Conservation (phyloP, 2,113 vertebrate species). For the Heliornis fulica region DNA sequence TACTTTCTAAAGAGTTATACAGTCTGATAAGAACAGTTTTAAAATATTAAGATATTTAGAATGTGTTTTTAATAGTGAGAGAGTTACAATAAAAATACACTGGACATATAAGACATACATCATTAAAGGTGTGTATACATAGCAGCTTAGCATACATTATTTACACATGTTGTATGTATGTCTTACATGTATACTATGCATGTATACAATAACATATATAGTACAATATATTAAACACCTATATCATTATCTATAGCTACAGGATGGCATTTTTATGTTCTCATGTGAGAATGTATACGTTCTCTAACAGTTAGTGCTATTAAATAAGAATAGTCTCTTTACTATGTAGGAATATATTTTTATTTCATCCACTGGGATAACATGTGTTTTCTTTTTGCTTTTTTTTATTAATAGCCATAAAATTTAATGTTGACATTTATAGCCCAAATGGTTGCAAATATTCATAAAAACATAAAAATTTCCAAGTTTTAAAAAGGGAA, state of each 20-base stretch:
- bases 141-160: background rate
- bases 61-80: background rate
- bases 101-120: rapidly evolving
- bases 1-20: background rate
- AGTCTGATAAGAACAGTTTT: background rate
- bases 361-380: background rate
- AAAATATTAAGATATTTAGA: background rate
- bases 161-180: background rate
- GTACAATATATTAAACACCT: background rate
- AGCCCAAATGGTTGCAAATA: background rate
- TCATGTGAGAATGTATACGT: background rate
- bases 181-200: too few species aligned
- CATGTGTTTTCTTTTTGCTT: background rate
- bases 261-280: background rate
- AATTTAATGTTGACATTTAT: background rate
- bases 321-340: background rate
- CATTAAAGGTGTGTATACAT: background rate
- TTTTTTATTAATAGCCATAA: background rate
- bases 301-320: background rate
- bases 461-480: background rate
- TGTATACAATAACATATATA: background rate
- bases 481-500: background rate
- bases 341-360: background rate
- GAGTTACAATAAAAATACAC: background rate
- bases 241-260: background rate